Evolutionary conservation across 2,888 invertebrate genomes (phyloP).

Genomic region (Agelastica alni): DNA sequence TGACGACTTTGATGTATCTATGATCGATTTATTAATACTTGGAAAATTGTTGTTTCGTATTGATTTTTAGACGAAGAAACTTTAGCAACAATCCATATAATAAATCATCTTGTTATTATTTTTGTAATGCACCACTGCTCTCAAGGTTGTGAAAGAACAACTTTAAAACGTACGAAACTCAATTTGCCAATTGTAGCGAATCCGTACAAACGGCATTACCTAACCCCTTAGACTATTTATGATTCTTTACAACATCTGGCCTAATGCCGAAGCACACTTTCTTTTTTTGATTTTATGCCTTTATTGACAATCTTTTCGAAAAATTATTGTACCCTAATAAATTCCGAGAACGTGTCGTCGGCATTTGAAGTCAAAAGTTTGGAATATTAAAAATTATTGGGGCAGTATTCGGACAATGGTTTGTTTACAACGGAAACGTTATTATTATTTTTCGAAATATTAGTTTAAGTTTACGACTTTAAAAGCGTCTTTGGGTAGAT

Average conservation of each 20-base stretch:
- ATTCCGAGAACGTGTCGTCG: slow-evolving; percentile 20
- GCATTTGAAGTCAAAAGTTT: slow-evolving; percentile 1
- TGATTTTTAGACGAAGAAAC: no score
- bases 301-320: slow-evolving; percentile 10
- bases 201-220: slow-evolving; percentile 5
- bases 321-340: slow-evolving; percentile 19
- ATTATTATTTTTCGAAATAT: slow-evolving; percentile 2
- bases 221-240: slow-evolving; percentile 3
- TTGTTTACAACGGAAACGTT: slow-evolving; percentile 7
- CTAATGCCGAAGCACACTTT: not conserved
- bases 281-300: slow-evolving; percentile 12
- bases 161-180: no score
- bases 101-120: no score
- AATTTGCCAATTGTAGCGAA: slow-evolving; percentile 1
- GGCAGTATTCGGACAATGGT: slow-evolving; percentile 4
- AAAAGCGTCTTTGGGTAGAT: not conserved
- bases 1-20: no score
- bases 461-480: not conserved
- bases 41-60: no score
- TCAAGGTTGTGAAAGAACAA: no score
- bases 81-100: no score
- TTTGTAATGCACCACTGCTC: no score
- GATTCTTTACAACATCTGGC: slow-evolving; percentile 7
- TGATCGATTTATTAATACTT: no score
- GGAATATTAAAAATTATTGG: slow-evolving; percentile 20